phyloP scores from a whole-genome alignment of 2,888 invertebrate species.

The Ophion slaviceki region DNA sequence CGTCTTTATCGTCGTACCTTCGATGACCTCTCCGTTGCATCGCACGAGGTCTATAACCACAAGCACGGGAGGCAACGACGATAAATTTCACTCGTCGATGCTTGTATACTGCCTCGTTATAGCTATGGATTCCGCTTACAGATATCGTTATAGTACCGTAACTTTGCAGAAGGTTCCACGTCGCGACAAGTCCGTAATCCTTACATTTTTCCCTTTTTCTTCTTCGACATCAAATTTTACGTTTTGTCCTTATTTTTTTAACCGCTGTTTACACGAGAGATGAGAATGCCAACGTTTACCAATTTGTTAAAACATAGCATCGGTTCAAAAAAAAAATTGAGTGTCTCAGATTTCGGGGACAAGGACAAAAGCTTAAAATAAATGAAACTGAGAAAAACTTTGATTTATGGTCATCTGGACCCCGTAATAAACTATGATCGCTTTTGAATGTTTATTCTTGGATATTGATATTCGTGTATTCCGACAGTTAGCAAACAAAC shows the following conservation, averaged over 20 bases:
- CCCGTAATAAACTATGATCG: no score
- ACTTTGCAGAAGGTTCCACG: not conserved
- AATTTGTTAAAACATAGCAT: no score
- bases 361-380: no score
- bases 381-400: no score
- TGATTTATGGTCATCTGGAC: no score
- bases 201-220: not conserved
- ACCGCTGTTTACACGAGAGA: not conserved
- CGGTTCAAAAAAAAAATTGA: no score
- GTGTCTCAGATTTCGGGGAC: no score
- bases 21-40: conserved; percentile 34
- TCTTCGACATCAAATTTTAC: not conserved
- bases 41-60: conserved; percentile 41
- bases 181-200: not conserved
- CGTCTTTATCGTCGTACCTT: conserved; percentile 38
- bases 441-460: no score
- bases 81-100: conserved; percentile 63
- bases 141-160: conserved; percentile 17
- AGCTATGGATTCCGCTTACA: conserved; percentile 21
- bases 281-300: no score
- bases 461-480: not conserved
- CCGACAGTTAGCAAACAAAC: not conserved
- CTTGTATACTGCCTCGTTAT: conserved; percentile 36
- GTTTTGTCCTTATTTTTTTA: not conserved
- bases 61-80: conserved; percentile 39